A percentile compares a stretch with the other conserved stretches of the same genome.
These are phyloP conservation scores for Ophion costatus DNA, from an alignment of 2,888 invertebrate genomes.

Conservation along the genomic window DNA sequence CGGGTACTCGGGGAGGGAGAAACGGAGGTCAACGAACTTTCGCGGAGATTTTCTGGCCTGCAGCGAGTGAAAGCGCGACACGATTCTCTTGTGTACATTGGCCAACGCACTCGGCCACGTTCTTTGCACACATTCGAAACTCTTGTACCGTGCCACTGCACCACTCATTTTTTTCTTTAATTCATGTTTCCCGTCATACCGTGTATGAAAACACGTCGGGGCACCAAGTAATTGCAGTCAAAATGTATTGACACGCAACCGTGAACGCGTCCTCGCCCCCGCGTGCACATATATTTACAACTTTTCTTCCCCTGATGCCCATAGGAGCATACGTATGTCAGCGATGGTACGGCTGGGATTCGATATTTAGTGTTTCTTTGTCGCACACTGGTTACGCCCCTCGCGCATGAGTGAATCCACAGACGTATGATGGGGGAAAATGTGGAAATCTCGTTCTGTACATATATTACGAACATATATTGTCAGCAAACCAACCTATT, in stretches of 20 bases:
- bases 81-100: slow-evolving; percentile 38
- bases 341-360: background rate
- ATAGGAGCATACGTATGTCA: background rate
- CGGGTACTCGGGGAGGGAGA: slow-evolving; percentile 20
- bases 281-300: too few relatives aligned
- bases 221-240: too few relatives aligned
- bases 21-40: slow-evolving; percentile 50
- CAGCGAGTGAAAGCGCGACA: slow-evolving; percentile 54
- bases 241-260: too few relatives aligned
- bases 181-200: background rate
- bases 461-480: slow-evolving; percentile 31
- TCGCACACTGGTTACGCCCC: background rate
- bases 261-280: too few relatives aligned
- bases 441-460: slow-evolving; percentile 17
- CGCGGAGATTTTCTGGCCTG: slow-evolving; percentile 29
- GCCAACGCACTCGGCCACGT: slow-evolving; percentile 41
- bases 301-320: background rate
- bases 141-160: background rate
- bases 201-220: background rate
- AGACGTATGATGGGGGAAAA: slow-evolving; percentile 8
- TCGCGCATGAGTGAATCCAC: slow-evolving; percentile 10
- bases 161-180: background rate
- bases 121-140: slow-evolving; percentile 10
- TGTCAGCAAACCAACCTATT: slow-evolving; percentile 32
- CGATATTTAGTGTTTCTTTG: slow-evolving; percentile 7